Evolutionary conservation across 2,113 vertebrate species (phyloP).

Genomic region (Lasiurus borealis): DNA sequence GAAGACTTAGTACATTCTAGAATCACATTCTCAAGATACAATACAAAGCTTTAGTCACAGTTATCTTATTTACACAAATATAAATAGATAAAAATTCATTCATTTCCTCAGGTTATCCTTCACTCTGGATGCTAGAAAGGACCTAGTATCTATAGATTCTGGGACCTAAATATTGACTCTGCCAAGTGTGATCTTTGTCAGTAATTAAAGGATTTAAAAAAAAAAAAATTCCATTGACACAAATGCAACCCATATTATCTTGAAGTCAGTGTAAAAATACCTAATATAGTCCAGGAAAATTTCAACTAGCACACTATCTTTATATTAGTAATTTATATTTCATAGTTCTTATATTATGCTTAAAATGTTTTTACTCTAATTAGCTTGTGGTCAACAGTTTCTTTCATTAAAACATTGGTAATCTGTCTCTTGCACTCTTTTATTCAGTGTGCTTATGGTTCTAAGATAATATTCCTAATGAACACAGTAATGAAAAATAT

Average conservation of each 20-base stretch:
- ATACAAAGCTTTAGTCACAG: not conserved
- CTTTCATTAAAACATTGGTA: constrained; percentile 79
- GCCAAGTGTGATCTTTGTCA: not conserved
- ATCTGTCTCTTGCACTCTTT: constrained; percentile 67
- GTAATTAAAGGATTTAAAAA: not conserved
- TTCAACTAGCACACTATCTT: not conserved
- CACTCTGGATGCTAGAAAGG: not conserved
- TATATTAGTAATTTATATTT: constrained; percentile 60
- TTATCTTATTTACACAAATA: constrained; percentile 6
- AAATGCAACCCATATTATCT: not conserved
- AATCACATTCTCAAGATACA: not conserved
- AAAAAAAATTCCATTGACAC: not conserved
- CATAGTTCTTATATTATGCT: constrained; percentile 27
- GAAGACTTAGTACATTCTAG: not conserved
- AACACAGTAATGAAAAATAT: constrained; percentile 67
- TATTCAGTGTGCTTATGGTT: constrained; percentile 70
- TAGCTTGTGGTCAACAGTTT: constrained; percentile 74
- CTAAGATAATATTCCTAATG: constrained; percentile 72
- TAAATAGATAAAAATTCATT: not conserved
- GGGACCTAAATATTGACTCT: not conserved
- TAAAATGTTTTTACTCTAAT: constrained; percentile 74
- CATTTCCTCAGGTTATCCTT: not conserved
- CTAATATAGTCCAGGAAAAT: constrained; percentile 48
- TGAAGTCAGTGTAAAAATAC: constrained; percentile 30
- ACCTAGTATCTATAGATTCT: not conserved